These are phyloP conservation scores for Sorex araneus DNA, from an alignment of 2,113 vertebrate genomes.

Conservation along the genomic window DNA sequence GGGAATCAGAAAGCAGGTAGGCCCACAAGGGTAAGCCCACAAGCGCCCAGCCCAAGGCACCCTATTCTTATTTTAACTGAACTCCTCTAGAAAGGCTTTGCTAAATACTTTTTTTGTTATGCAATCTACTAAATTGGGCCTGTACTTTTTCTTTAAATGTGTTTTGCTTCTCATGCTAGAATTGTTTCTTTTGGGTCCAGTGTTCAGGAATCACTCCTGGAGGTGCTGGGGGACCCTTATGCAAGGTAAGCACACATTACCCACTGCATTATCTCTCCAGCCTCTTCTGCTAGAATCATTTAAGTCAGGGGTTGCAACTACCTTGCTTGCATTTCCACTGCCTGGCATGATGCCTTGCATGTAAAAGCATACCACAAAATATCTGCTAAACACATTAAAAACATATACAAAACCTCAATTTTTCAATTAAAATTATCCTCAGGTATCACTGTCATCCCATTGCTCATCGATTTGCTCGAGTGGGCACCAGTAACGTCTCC, in stretches of 20 bases:
- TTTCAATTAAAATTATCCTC: slow-evolving; percentile 53
- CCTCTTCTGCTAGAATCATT: background rate
- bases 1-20: no score
- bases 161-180: background rate
- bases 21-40: no score
- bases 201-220: no score
- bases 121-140: background rate
- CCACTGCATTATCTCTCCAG: no score
- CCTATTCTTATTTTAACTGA: background rate
- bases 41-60: no score
- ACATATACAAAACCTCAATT: slow-evolving; percentile 12
- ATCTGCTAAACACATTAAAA: background rate
- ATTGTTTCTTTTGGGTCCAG: background rate
- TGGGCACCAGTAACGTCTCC: no score
- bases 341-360: background rate
- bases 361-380: background rate
- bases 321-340: background rate
- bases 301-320: background rate
- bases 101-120: background rate
- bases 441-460: no score
- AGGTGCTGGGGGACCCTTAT: no score
- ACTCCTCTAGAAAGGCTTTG: background rate
- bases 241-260: no score
- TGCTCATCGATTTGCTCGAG: no score
- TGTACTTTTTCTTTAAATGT: background rate